A percentile compares a stretch with the other conserved stretches of the same genome.
Evolutionary conservation across 2,888 invertebrate species (phyloP).

Genomic region (Volucella zonaria): DNA sequence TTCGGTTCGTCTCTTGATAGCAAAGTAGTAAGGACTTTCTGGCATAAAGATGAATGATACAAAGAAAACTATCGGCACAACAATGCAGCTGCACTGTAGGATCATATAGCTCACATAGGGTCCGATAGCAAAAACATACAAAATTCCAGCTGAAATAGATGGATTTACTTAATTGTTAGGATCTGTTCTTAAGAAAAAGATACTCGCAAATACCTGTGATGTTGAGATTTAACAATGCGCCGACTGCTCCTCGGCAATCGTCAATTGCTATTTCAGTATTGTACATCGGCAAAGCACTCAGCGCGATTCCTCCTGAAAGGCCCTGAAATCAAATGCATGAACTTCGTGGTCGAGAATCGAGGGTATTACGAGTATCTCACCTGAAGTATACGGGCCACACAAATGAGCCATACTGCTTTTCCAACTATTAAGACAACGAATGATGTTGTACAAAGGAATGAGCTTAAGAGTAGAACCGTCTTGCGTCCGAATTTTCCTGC

Average conservation of each 20-base stretch:
- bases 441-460: slow-evolving; percentile 87
- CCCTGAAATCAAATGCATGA: slow-evolving; percentile 81
- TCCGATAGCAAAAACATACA: slow-evolving; percentile 88
- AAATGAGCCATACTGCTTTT: slow-evolving; percentile 85
- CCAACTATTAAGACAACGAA: slow-evolving; percentile 87
- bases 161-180: too few species aligned
- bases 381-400: slow-evolving; percentile 82
- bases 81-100: slow-evolving; percentile 86
- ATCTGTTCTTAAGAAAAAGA: not conserved
- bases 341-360: not conserved
- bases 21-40: slow-evolving; percentile 90
- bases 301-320: slow-evolving; percentile 86
- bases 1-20: slow-evolving; percentile 84
- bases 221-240: slow-evolving; percentile 90
- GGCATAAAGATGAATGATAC: slow-evolving; percentile 88
- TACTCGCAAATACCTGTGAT: slow-evolving; percentile 82
- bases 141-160: slow-evolving; percentile 84
- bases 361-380: slow-evolving; percentile 29
- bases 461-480: slow-evolving; percentile 86
- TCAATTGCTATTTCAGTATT: slow-evolving; percentile 93
- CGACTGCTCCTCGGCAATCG: slow-evolving; percentile 90
- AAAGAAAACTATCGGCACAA: slow-evolving; percentile 85
- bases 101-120: slow-evolving; percentile 87
- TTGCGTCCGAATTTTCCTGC: slow-evolving; percentile 88
- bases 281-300: slow-evolving; percentile 91